Percentiles rank a stretch among this genome's conserved stretches.
Conservation (phyloP, 1,140 invertebrate species). For the Orchesella cincta region DNA sequence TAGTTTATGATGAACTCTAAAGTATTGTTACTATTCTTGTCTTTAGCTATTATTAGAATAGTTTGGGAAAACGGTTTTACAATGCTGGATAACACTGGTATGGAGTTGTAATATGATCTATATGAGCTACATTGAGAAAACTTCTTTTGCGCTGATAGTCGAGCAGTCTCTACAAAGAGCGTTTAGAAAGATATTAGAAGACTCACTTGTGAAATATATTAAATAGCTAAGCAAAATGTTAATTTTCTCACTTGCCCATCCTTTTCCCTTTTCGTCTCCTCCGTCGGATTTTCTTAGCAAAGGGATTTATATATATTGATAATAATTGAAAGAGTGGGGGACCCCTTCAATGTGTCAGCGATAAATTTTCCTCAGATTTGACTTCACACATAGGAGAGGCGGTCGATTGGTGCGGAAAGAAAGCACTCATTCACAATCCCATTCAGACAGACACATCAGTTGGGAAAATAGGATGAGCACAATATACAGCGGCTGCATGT, state of each 20-base stretch:
- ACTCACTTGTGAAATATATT: not conserved
- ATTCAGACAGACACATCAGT: not conserved
- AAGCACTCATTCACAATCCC: too few species aligned
- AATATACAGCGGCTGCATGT: not conserved
- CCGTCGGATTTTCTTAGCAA: slow-evolving; percentile 2
- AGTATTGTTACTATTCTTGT: not conserved
- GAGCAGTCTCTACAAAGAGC: too few species aligned
- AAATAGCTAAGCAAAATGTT: slow-evolving; percentile 9
- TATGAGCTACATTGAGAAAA: too few species aligned
- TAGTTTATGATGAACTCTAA: slow-evolving; percentile 8
- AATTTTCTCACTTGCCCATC: not conserved
- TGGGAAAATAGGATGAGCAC: slow-evolving; percentile 9
- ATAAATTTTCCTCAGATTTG: slow-evolving; percentile 49
- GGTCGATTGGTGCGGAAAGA: not conserved
- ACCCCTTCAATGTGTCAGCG: slow-evolving; percentile 47
- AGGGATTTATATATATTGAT: slow-evolving; percentile 14
- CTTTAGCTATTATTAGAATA: too few species aligned
- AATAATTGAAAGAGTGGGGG: slow-evolving; percentile 49
- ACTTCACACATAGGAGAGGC: slow-evolving; percentile 40
- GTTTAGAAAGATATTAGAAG: not conserved
- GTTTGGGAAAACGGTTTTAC: not conserved
- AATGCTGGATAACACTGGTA: not conserved
- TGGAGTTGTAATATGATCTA: too few species aligned
- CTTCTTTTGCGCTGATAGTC: too few species aligned
- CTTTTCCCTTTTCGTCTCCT: not conserved